A percentile compares a stretch with the other conserved stretches of the same genome.
These are phyloP conservation scores for Leucoptera coffeella DNA, from an alignment of 2,888 invertebrate species.

Conservation along the genomic window DNA sequence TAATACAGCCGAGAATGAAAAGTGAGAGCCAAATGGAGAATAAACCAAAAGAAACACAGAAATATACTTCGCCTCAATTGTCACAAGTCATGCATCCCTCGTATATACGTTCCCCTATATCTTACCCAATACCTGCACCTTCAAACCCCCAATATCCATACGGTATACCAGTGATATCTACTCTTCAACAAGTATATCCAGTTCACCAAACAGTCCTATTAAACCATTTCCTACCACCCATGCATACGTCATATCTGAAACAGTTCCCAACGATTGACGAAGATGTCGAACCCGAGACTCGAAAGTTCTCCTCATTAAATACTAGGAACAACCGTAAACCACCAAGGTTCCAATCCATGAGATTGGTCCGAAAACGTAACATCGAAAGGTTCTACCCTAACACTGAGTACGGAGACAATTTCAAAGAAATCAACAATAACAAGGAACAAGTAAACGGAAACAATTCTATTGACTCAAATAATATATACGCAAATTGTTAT, in stretches of 20 bases:
- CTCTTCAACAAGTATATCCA: constrained; percentile 41
- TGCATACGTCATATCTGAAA: constrained; percentile 34
- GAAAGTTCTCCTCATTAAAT: constrained; percentile 39
- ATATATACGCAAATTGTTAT: constrained; percentile 40
- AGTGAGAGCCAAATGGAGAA: constrained; percentile 25
- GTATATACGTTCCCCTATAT: too few relatives aligned
- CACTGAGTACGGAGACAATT: constrained; percentile 40
- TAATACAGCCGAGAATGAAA: constrained; percentile 47
- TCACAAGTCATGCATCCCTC: too few relatives aligned
- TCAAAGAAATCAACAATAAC: constrained; percentile 41
- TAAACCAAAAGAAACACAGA: constrained; percentile 29
- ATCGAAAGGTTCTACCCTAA: constrained; percentile 47
- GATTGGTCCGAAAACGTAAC: constrained; percentile 33
- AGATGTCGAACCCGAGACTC: constrained; percentile 22
- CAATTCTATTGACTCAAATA: constrained; percentile 16
- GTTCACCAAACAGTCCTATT: constrained; percentile 35
- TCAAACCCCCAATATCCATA: constrained; percentile 20
- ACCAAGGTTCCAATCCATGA: constrained; percentile 43
- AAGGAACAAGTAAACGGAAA: constrained; percentile 13
- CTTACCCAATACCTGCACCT: constrained; percentile 17
- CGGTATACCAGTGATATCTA: constrained; percentile 33
- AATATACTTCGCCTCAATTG: too few relatives aligned
- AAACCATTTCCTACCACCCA: constrained; percentile 34
- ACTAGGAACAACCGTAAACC: constrained; percentile 28
- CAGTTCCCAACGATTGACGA: constrained; percentile 36